Base-by-base conservation (phyloP, 2,797 vertebrate species). In the Darevskia mixta region DNA sequence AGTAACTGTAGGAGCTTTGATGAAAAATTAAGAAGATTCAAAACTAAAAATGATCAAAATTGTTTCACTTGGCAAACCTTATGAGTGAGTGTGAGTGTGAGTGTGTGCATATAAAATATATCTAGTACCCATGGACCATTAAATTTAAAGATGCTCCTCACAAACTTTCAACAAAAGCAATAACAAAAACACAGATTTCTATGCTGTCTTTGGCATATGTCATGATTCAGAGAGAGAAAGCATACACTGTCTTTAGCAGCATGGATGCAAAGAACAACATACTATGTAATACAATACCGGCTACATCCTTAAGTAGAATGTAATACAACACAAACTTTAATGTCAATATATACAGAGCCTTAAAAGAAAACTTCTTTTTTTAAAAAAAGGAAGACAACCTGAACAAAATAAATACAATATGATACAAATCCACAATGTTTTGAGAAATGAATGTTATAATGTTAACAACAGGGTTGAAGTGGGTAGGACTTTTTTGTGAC, bases 331-430 rank as follows among this genome's bases (percentile, higher is more conserved):
- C 95, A 96, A 98, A 98, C 96, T 98, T 98, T 98, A 98, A 98
- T 98, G 97, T 98, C 97, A 98, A 98, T 98, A 98, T 98, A 97
- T 98, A 98, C 97, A 98, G 96, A 98, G 97, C 97, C 97, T 97
- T 97, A 98, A 98, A 98, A 97, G 98, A 98, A 98, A 98, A 98
- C 98, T 95, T 35, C 35, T 97, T 96, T 97, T 82, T 43, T 49
- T 9, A 97, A 98, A 98, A 77, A 43, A 25, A 78, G 35, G 61
- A 72, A 32, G 5, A 72, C 66, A 98, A 98, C 97, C 67, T 97
- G 98, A 98, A 98, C 97, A 97, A 98, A 98, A 98, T 98, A 98
- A 99, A 98, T 98, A 99, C 98, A 98, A 95, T 98, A 98, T 98
- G 96, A 97, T 98, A 98, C 98, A 98, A 98, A 98, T 98, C 96